These are phyloP conservation scores for Cyanoliseus patagonus DNA, from an alignment of 2,113 vertebrate species.

Conservation along the genomic window DNA sequence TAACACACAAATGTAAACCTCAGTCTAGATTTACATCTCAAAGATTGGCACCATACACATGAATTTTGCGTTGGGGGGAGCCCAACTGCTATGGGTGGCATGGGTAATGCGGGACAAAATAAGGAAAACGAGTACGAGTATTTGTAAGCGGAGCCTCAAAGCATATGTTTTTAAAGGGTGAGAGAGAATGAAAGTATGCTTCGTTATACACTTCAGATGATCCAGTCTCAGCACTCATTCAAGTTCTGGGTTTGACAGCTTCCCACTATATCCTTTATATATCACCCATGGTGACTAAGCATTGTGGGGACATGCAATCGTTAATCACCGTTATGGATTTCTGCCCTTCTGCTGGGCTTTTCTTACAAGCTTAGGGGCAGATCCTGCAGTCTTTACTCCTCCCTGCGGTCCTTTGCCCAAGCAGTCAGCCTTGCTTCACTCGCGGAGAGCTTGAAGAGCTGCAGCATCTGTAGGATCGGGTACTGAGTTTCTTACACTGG, in stretches of 20 bases:
- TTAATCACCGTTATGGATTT: slow-evolving; percentile 52
- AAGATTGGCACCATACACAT: background rate
- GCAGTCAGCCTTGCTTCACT: background rate
- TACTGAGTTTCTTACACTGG: fast-evolving
- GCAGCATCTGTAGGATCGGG: background rate
- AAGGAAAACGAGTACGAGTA: background rate
- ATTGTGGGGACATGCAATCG: slow-evolving; percentile 20
- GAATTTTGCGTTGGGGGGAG: background rate
- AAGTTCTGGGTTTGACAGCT: slow-evolving; percentile 32
- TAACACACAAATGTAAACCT: background rate
- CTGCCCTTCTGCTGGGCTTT: slow-evolving; percentile 4
- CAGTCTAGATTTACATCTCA: background rate
- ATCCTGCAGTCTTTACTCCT: slow-evolving; percentile 28
- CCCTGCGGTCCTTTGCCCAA: background rate
- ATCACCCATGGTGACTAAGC: slow-evolving; percentile 51
- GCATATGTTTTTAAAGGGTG: background rate
- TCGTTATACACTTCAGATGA: background rate
- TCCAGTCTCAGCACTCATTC: slow-evolving; percentile 1
- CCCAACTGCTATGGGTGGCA: background rate
- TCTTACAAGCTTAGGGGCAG: background rate
- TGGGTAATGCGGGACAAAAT: background rate
- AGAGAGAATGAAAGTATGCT: background rate
- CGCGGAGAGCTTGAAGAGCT: fast-evolving
- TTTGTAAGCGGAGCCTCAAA: background rate
- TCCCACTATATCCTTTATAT: slow-evolving; percentile 46